These are phyloP conservation scores for Mnemiopsis leidyi DNA, from an alignment of 37 sponge, comb jelly and placozoan genomes.

Conservation along the genomic window DNA sequence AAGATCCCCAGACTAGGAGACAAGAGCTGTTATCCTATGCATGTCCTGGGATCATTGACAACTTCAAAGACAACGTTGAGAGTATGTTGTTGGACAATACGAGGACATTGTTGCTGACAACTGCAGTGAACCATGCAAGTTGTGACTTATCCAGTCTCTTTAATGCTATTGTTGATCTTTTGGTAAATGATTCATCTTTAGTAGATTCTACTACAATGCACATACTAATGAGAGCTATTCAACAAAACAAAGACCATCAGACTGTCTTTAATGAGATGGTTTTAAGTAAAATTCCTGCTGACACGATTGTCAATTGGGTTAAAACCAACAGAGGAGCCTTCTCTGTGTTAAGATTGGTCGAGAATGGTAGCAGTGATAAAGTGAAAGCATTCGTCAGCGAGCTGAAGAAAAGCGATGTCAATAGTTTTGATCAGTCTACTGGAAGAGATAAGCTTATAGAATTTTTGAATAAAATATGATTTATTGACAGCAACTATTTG, in stretches of 20 bases:
- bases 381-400: not conserved
- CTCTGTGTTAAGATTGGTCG: conserved; percentile 16
- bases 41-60: conserved; percentile 65
- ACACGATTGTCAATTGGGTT: not conserved
- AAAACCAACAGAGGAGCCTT: conserved; percentile 19
- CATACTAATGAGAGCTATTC: not conserved
- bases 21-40: conserved; percentile 71
- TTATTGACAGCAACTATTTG: too few species aligned
- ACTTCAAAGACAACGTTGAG: conserved; percentile 67
- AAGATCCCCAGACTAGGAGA: conserved; percentile 63
- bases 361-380: not conserved
- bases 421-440: not conserved
- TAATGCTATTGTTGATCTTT: not conserved
- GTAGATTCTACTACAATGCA: not conserved
- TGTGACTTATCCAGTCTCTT: not conserved
- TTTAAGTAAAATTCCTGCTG: not conserved
- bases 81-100: conserved; percentile 32
- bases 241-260: not conserved
- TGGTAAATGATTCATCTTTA: not conserved
- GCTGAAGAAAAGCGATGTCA: not conserved
- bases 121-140: not conserved
- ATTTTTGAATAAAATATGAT: conserved; percentile 48
- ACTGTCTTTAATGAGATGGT: not conserved
- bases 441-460: not conserved
- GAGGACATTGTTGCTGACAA: not conserved